phyloP scores from a whole-genome alignment of 53 echinoderm and acorn worm genomes.

The Patiria pectinifera region DNA sequence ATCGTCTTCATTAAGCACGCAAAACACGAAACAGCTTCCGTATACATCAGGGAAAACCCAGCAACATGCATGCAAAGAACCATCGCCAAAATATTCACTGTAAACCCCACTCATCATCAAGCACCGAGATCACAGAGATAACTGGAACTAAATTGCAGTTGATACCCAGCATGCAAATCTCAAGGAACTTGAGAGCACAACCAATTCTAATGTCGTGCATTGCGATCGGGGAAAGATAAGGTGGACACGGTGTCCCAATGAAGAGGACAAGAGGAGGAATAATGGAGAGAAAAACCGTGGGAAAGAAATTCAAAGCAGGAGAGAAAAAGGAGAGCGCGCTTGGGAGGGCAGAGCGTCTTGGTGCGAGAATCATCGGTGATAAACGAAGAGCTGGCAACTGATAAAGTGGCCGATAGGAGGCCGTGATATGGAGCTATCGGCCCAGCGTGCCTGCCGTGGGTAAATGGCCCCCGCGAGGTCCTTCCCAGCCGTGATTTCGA shows the following conservation, averaged over 20 bases:
- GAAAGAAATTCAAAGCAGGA: background rate
- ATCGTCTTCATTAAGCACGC: constrained; percentile 23
- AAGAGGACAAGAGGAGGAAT: background rate
- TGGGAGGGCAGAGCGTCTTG: background rate
- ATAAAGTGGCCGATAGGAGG: constrained; percentile 59
- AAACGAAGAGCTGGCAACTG: constrained; percentile 35
- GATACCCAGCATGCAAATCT: constrained; percentile 19
- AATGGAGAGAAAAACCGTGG: background rate
- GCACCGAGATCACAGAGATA: constrained; percentile 29
- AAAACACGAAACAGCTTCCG: constrained; percentile 40
- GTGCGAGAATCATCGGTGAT: constrained; percentile 53
- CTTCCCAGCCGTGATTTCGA: constrained; percentile 48
- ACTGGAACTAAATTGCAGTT: background rate
- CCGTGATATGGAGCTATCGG: constrained; percentile 23
- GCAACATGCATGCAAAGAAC: background rate
- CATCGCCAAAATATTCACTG: background rate
- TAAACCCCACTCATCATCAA: constrained; percentile 9
- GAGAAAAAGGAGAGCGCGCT: background rate
- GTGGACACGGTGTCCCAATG: background rate
- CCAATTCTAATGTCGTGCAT: constrained; percentile 36
- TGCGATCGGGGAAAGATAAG: constrained; percentile 16
- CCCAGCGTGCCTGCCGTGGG: constrained; percentile 29
- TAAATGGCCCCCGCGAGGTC: constrained; percentile 55
- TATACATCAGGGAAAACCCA: background rate
- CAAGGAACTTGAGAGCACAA: background rate